These are phyloP conservation scores for Alloscopus bannaensis DNA, from an alignment of 2,888 invertebrate species.

Conservation along the genomic window DNA sequence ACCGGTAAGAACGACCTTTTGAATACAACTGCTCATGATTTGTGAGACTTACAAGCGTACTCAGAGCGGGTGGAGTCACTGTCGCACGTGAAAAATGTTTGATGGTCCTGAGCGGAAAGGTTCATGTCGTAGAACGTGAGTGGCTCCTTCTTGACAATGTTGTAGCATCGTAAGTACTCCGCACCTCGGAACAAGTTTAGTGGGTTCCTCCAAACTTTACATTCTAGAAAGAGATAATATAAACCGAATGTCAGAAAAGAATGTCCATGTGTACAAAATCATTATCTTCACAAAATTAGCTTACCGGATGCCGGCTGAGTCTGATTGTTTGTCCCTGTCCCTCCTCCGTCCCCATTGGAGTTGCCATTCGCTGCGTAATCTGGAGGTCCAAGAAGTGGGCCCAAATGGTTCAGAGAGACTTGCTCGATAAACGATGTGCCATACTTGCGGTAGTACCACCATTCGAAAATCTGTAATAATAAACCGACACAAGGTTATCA, in stretches of 20 bases:
- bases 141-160: slow-evolving; percentile 93
- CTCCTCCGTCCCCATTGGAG: slow-evolving; percentile 75
- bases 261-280: background rate
- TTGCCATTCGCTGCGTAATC: slow-evolving; percentile 76
- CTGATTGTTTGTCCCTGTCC: slow-evolving; percentile 74
- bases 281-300: slow-evolving; percentile 3
- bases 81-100: slow-evolving; percentile 95
- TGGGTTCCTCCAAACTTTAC: slow-evolving; percentile 98
- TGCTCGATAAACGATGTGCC: slow-evolving; percentile 98
- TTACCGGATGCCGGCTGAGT: slow-evolving; percentile 78
- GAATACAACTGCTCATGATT: background rate
- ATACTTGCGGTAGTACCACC: slow-evolving; percentile 99
- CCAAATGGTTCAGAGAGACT: slow-evolving; percentile 94
- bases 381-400: slow-evolving; percentile 92
- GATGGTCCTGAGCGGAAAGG: slow-evolving; percentile 98
- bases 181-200: slow-evolving; percentile 95
- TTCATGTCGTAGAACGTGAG: slow-evolving; percentile 99
- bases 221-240: slow-evolving; percentile 79
- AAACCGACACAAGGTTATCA: background rate
- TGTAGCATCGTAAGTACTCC: slow-evolving; percentile 96
- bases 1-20: background rate
- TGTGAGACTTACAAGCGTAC: slow-evolving; percentile 83
- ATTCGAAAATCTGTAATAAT: slow-evolving; percentile 86
- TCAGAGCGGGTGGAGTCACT: slow-evolving; percentile 90
- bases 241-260: background rate